Evolutionary conservation across 2,888 invertebrate genomes (phyloP), one percentile per base, ranked within the genome.

Genomic region (Prostheceraeus crozeri): DNA sequence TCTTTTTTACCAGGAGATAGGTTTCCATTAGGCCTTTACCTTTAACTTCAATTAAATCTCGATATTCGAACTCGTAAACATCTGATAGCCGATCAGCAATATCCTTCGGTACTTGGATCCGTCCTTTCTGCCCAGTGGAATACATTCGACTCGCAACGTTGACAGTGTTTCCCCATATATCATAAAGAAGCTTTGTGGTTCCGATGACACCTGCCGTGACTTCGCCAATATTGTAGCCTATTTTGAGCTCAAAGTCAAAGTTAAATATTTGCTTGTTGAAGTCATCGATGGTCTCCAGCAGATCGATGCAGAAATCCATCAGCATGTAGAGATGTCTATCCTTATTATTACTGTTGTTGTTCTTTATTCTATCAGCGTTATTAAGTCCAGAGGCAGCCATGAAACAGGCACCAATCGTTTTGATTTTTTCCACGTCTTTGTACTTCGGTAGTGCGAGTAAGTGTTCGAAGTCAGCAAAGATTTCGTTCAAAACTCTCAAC

Each of bases 101-200:
- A 3, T 69, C 67, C 60, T 75, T 72, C 2, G 77, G 74, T 30
- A 78, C 78, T 30, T 61, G 61, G 4, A 61, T 62, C 16, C 35
- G 30, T n/a, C 60, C 62, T 23, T 57, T 63, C 8, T 91, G 84
- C 0, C 94, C 94, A 0, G 93, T 94, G 0, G 89, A 88, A 76
- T 96, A 94, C 96, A 96, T 96, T 57, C 94, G 81, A 4, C 89
- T 89, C 0, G 94, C 89, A 60, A 94, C 90, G 75, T 96, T 96
- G 0, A 96, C 94, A 0, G 94, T 89, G 75, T 96, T 94, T 0
- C 94, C 94, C 94, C 94, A 96, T 68, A 94, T 94, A 75, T 94
- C 94, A 70, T 93, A 96, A 74, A 89, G 88, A 62, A 96, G 79
- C 72, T 94, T 96, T 1, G 87, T 87, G 4, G 91, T 91, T 0